These are phyloP conservation scores for Pasiphila rectangulata DNA, from an alignment of 2,888 invertebrate species.

Conservation along the genomic window DNA sequence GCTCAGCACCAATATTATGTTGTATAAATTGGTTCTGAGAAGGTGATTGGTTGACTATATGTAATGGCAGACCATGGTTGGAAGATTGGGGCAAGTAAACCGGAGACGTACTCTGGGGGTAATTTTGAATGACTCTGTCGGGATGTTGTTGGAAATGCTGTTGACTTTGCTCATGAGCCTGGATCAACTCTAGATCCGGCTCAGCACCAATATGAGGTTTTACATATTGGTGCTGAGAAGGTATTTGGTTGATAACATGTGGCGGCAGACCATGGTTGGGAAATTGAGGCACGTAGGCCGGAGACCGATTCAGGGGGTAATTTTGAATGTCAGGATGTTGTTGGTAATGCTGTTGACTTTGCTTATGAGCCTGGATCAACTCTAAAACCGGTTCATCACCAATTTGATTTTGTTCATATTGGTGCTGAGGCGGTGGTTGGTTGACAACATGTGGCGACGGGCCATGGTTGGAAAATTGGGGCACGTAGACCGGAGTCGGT, in stretches of 20 bases:
- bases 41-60: not conserved
- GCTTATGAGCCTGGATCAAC: no score
- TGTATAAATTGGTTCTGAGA: no score
- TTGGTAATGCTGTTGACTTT: no score
- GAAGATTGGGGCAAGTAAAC: not conserved
- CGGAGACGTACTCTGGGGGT: not conserved
- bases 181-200: no score
- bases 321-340: not conserved
- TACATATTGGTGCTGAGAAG: no score
- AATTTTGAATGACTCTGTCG: not conserved
- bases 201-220: no score
- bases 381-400: no score
- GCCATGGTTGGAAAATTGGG: not conserved
- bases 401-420: no score
- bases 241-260: not conserved
- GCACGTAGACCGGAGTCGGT: not conserved
- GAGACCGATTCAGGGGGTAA: conserved; percentile 1
- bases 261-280: not conserved
- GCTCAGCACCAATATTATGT: no score
- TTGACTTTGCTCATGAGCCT: no score
- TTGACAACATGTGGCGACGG: not conserved
- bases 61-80: not conserved
- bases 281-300: not conserved
- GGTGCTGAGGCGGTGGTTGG: not conserved
- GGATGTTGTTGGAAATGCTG: conserved; percentile 4